Conservation (phyloP, 1,140 invertebrate species). For the Lysiphlebus fabarum region DNA sequence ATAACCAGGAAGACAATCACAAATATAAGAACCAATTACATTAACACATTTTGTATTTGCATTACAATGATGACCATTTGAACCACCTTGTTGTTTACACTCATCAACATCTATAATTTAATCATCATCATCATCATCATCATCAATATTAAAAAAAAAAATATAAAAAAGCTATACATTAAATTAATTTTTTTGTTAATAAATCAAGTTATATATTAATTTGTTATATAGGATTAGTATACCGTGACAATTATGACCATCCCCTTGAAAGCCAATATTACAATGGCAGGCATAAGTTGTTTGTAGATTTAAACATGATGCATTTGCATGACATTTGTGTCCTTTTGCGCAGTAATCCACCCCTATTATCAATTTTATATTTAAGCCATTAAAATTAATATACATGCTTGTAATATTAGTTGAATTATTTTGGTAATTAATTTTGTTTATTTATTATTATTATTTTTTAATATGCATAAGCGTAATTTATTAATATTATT, state of each 20-base stretch:
- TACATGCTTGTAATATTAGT: constrained; percentile 18
- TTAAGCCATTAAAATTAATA: constrained; percentile 33
- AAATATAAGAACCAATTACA: constrained; percentile 73
- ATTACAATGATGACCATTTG: constrained; percentile 77
- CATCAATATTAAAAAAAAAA: constrained; percentile 3
- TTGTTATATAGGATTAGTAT: constrained; percentile 30
- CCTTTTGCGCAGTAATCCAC: constrained; percentile 86
- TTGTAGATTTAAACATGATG: constrained; percentile 79
- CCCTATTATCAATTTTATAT: constrained; percentile 58
- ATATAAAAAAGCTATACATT: no score
- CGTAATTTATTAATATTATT: background rate
- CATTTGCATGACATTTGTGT: constrained; percentile 77
- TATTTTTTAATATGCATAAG: background rate
- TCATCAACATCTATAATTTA: constrained; percentile 74
- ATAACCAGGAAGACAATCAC: constrained; percentile 80
- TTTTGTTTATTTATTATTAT: constrained; percentile 18
- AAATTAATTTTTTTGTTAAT: constrained; percentile 13
- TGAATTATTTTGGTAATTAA: background rate
- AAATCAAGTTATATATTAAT: constrained; percentile 28
- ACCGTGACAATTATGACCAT: constrained; percentile 76
- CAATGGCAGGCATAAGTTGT: constrained; percentile 83
- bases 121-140: no score
- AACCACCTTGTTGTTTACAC: constrained; percentile 69
- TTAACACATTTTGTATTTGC: constrained; percentile 79
- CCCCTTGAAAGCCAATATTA: constrained; percentile 75